A percentile compares a stretch with the other conserved stretches of the same genome.
phyloP scores from a whole-genome alignment of 2,113 vertebrate species.

The Ahaetulla prasina region DNA sequence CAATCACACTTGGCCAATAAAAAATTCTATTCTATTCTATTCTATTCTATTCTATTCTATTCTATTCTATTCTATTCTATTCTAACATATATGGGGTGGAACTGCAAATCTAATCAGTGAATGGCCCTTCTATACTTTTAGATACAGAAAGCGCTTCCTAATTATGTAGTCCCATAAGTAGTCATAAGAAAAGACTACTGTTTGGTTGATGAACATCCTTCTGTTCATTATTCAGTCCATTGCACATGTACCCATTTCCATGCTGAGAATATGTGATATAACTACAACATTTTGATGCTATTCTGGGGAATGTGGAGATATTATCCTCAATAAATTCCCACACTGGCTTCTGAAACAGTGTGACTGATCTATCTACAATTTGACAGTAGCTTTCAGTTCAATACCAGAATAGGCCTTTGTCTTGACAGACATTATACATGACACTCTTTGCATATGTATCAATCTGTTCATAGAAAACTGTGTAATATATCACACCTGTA shows the following conservation, averaged over 20 bases:
- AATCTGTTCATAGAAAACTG: neutral
- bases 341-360: neutral
- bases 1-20: too few species aligned
- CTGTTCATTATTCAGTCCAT: neutral
- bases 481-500: neutral
- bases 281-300: neutral
- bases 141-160: neutral
- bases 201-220: neutral
- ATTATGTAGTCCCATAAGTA: neutral
- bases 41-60: too few species aligned
- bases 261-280: neutral
- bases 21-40: too few species aligned
- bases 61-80: too few species aligned
- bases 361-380: neutral
- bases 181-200: neutral
- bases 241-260: neutral
- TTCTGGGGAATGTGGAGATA: neutral
- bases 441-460: neutral
- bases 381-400: neutral
- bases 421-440: neutral
- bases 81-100: neutral
- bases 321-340: neutral
- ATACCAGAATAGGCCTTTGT: neutral
- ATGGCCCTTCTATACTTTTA: neutral
- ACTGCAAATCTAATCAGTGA: neutral